Evolutionary conservation across 2,113 vertebrate species (phyloP).

Genomic region (Ramphastos sulfuratus): DNA sequence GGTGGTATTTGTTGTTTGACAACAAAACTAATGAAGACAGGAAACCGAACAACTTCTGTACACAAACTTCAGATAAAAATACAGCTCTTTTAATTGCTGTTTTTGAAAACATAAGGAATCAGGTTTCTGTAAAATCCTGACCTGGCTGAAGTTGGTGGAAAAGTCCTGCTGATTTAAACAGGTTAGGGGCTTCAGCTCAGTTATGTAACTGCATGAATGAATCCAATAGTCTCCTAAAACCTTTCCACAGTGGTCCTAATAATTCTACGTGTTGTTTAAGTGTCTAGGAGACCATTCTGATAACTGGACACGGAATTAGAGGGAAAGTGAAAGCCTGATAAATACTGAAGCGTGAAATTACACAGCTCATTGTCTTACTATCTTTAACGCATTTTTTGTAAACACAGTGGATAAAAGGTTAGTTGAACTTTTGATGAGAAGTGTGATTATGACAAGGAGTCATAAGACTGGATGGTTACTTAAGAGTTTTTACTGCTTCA

Average conservation of each 20-base stretch:
- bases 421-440: background rate
- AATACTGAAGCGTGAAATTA: background rate
- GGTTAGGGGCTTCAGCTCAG: background rate
- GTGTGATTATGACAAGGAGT: background rate
- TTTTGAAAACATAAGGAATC: background rate
- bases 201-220: background rate
- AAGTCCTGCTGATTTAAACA: background rate
- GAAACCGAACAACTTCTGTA: constrained; percentile 46
- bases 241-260: background rate
- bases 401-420: background rate
- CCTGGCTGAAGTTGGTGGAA: background rate
- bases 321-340: background rate
- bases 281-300: background rate
- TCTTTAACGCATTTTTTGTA: constrained; percentile 3
- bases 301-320: background rate
- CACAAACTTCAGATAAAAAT: constrained; percentile 12
- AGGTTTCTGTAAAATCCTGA: background rate
- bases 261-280: background rate
- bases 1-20: constrained; percentile 56
- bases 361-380: background rate
- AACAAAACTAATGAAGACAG: constrained; percentile 53
- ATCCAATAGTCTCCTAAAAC: background rate
- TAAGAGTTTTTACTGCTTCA: background rate
- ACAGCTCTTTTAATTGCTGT: background rate
- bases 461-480: background rate